phyloP scores from a whole-genome alignment of 1,140 invertebrate species.

The Neoseiulus cucumeris region DNA sequence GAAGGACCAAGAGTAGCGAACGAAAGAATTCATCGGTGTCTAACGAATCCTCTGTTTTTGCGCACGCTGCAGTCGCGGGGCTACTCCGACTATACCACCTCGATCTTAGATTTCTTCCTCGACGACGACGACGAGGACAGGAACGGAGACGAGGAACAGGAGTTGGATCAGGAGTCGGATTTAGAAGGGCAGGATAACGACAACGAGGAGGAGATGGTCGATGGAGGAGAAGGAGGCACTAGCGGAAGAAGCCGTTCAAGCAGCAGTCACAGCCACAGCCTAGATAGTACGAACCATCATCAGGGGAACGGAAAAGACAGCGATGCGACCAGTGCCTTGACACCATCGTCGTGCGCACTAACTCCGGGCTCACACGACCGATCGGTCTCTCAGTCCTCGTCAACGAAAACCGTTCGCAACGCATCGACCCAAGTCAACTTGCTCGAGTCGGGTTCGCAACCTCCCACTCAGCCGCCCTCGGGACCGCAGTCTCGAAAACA shows the following conservation, averaged over 20 bases:
- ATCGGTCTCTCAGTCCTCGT: not conserved
- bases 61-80: not conserved
- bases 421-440: not conserved
- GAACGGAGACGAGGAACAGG: not conserved
- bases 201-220: not conserved
- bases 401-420: constrained; percentile 1
- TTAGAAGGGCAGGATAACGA: not conserved
- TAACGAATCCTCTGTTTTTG: too few species aligned
- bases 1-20: too few species aligned
- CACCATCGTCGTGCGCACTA: too few species aligned
- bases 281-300: too few species aligned
- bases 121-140: not conserved
- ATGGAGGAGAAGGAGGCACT: too few species aligned
- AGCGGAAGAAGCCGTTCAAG: too few species aligned
- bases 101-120: constrained; percentile 9
- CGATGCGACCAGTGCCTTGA: too few species aligned
- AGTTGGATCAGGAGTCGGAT: not conserved
- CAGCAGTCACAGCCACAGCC: too few species aligned
- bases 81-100: constrained; percentile 9
- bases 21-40: too few species aligned
- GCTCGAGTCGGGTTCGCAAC: not conserved
- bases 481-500: not conserved
- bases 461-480: not conserved
- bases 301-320: too few species aligned
- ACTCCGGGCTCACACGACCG: too few species aligned